Evolutionary conservation across 2,888 invertebrate genomes (phyloP), one percentile per base, ranked within the genome.

Genomic region (Drosophila stalkeri): DNA sequence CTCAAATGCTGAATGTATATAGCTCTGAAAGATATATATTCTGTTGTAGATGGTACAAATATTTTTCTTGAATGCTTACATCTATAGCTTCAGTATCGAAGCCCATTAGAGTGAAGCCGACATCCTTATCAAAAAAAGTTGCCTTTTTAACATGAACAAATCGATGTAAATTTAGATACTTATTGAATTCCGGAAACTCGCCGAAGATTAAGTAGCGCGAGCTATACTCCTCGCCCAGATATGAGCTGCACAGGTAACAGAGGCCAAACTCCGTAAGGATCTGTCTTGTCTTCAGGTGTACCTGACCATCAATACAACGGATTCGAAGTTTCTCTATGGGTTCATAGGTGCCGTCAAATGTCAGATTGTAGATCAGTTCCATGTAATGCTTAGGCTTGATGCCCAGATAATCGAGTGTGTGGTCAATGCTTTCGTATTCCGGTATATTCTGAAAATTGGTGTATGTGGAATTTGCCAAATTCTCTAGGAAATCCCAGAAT

Each of bases 211-310:
- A 61, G 70, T 86, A 90, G 1, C 77, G 77, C 0, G 93, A 80
- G 3, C 92, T 87, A 31, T 93, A 85, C 43, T 91, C 79, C 4
- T 87, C 67, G 0, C 89, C 79, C 63, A 86, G 44, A 16, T 64
- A 74, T 0, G 85, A 79, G 49, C 93, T 93, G 0, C 91, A 83
- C 41, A 91, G 68, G 59, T 93, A 93, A 62, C 93, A 93, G 6
- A 93, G 80, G 5, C 93, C 93, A 60, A 88, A 92, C 78, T 93
- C 93, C 1, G 93, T 93, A 1, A 93, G 74, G 8, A 93, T 86
- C 75, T 93, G 93, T 1, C 91, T 86, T 0, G 84, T 81, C 20
- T 80, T 76, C 7, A 91, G 80, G 7, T 70, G 57, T 0, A 61
- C 64, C 31, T 80, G 68, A 4, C 91, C 91, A 44, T 86, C 86